These are phyloP conservation scores for Drosophila recens DNA, from an alignment of 2,888 invertebrate species.

Conservation along the genomic window DNA sequence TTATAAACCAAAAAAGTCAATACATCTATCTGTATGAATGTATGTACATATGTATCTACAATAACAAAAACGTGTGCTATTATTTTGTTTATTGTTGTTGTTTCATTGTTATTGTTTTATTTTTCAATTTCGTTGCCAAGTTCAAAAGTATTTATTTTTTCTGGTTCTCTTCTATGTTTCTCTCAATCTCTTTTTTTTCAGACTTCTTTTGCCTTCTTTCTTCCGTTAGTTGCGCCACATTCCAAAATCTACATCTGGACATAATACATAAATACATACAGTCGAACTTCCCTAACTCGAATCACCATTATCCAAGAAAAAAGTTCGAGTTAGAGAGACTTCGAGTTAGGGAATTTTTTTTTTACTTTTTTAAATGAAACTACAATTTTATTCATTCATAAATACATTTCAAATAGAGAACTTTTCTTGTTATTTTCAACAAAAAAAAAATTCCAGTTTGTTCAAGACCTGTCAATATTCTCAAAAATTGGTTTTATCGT, in stretches of 20 bases:
- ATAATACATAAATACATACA: too few relatives aligned
- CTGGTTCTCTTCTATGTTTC: slow-evolving; percentile 17
- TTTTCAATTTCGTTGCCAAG: slow-evolving; percentile 69
- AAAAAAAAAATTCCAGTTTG: too few relatives aligned
- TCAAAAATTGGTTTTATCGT: too few relatives aligned
- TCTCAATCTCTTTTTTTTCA: background rate
- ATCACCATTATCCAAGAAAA: too few relatives aligned
- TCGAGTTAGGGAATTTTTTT: too few relatives aligned
- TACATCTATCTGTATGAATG: slow-evolving; percentile 25
- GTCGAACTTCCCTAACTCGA: too few relatives aligned
- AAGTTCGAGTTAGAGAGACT: too few relatives aligned
- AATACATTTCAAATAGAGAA: too few relatives aligned
- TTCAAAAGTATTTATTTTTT: slow-evolving; percentile 52
- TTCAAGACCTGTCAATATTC: too few relatives aligned
- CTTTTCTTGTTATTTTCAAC: too few relatives aligned
- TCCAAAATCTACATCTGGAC: slow-evolving; percentile 34
- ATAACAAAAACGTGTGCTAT: slow-evolving; percentile 20
- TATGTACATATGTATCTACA: slow-evolving; percentile 26
- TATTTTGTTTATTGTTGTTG: slow-evolving; percentile 34
- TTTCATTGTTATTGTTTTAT: slow-evolving; percentile 43
- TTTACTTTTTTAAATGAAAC: too few relatives aligned
- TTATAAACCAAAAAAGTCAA: slow-evolving; percentile 36
- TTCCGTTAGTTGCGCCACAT: slow-evolving; percentile 20
- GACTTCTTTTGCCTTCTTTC: slow-evolving; percentile 3
- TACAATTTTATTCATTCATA: too few relatives aligned